A percentile compares a stretch with the other conserved stretches of the same genome.
Evolutionary conservation across 2,888 invertebrate genomes (phyloP).

Genomic region (Cheilosia grossa): DNA sequence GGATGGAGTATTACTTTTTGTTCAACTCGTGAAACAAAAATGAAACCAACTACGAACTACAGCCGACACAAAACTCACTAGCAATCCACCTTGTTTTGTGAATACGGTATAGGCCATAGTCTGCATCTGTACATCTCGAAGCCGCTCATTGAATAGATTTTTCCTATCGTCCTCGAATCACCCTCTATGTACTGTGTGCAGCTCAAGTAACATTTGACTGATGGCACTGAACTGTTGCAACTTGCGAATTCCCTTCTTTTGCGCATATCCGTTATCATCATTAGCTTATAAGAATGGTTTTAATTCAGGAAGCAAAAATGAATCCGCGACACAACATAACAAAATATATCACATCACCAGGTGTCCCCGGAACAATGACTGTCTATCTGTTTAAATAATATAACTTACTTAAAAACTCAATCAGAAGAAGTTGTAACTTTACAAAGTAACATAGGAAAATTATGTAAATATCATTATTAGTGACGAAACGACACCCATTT

Average conservation of each 20-base stretch:
- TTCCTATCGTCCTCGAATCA: neutral
- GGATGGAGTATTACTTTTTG: too few relatives aligned
- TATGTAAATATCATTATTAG: slow-evolving; percentile 71
- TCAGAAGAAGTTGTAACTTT: slow-evolving; percentile 18
- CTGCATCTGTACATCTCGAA: neutral
- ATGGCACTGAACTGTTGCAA: neutral
- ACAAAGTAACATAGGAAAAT: slow-evolving; percentile 39
- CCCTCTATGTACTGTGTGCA: neutral
- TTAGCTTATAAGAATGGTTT: slow-evolving; percentile 47
- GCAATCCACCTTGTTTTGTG: neutral
- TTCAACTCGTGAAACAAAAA: too few relatives aligned
- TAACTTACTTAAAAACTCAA: slow-evolving; percentile 21
- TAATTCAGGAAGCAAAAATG: slow-evolving; percentile 8
- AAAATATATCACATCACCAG: slow-evolving; percentile 26
- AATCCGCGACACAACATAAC: slow-evolving; percentile 33
- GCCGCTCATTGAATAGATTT: neutral
- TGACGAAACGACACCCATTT: slow-evolving; percentile 47
- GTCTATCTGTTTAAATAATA: slow-evolving; percentile 1
- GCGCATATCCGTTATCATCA: slow-evolving; percentile 66
- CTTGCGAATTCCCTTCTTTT: slow-evolving; percentile 2
- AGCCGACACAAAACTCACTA: neutral
- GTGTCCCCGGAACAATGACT: slow-evolving; percentile 46
- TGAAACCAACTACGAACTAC: neutral
- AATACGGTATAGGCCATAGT: neutral
- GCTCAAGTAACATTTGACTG: neutral